A percentile compares a stretch with the other conserved stretches of the same genome.
These are phyloP conservation scores for Blastobasis adustella DNA, from an alignment of 2,888 invertebrate species.

Conservation along the genomic window DNA sequence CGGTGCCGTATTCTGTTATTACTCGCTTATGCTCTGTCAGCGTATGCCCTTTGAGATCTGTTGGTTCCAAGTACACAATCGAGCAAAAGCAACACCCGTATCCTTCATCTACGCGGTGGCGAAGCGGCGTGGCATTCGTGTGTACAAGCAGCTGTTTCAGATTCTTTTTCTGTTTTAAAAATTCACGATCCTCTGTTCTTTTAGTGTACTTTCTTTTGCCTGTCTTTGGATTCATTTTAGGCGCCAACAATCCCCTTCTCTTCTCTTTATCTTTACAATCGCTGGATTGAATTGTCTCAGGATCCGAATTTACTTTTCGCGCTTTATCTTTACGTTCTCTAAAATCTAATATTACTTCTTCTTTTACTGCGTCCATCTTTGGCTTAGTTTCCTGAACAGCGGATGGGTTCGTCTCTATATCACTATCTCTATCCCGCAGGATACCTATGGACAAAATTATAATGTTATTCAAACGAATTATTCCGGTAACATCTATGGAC, in stretches of 20 bases:
- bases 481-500: too few species aligned
- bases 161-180: background rate
- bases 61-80: conserved; percentile 24
- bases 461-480: too few species aligned
- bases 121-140: conserved; percentile 44
- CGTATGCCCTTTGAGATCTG: conserved; percentile 35
- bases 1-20: background rate
- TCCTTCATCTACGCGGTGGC: conserved; percentile 18
- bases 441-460: background rate
- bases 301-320: too few species aligned
- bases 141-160: conserved; percentile 23
- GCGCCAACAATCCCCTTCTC: too few species aligned
- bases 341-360: too few species aligned
- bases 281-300: too few species aligned
- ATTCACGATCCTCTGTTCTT: background rate
- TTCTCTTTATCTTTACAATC: too few species aligned
- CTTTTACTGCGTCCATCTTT: too few species aligned
- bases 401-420: too few species aligned
- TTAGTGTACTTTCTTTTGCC: background rate
- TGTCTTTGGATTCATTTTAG: background rate
- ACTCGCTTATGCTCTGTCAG: conserved; percentile 19
- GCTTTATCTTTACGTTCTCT: too few species aligned
- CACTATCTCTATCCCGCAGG: background rate
- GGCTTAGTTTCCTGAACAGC: too few species aligned
- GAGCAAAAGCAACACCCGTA: conserved; percentile 37